Percentiles rank a stretch among this genome's conserved stretches.
phyloP scores from a whole-genome alignment of 2,113 vertebrate species.

The Mystacornis crossleyi region DNA sequence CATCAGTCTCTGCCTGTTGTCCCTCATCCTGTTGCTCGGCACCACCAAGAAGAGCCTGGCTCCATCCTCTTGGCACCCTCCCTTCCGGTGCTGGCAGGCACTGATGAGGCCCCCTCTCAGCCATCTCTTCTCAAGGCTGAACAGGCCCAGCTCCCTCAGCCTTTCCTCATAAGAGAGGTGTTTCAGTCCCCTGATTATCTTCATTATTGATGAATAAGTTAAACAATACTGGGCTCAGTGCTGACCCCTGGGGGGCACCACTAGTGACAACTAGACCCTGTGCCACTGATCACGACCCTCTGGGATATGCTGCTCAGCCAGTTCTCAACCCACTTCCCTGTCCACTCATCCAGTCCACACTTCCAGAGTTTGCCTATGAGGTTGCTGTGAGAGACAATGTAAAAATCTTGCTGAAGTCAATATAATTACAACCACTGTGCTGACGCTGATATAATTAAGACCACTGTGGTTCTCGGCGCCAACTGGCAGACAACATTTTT shows the following conservation, averaged over 20 bases:
- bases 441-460: background rate
- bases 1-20: background rate
- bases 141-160: background rate
- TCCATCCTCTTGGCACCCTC: background rate
- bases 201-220: background rate
- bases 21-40: background rate
- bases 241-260: background rate
- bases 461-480: background rate
- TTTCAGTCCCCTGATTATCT: background rate
- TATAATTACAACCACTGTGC: background rate
- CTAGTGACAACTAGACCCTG: background rate
- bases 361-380: background rate
- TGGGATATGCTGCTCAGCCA: background rate
- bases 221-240: background rate
- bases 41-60: background rate
- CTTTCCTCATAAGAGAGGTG: background rate
- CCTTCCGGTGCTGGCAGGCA: background rate
- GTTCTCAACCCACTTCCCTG: background rate
- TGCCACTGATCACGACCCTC: fast-evolving
- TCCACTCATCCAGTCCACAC: background rate
- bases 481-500: background rate
- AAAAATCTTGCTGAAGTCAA: background rate
- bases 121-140: background rate
- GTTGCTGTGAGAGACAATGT: background rate
- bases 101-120: background rate